Base-by-base conservation (phyloP, 1,140 invertebrate species). In the Drosophila murphyi region DNA sequence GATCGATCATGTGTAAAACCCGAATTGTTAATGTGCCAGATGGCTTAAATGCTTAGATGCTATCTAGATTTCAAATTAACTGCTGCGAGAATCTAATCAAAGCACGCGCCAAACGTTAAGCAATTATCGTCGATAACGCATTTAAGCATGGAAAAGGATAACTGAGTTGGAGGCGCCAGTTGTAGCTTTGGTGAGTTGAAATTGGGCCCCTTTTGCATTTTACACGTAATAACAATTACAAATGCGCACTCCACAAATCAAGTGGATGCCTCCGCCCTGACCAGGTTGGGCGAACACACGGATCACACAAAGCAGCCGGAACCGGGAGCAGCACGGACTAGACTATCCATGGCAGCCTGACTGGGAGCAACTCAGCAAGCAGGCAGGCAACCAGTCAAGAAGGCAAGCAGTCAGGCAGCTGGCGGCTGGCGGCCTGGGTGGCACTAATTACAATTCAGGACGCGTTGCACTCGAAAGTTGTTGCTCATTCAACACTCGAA, bases 361-460 rank as follows among this genome's bases (percentile, higher is more conserved):
- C 35, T 10, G 20, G 20, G 20, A 20, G 20, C 1, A 20, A 20
- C 20, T 20, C 20, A 20, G 35, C 12, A 12, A 5, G 29, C 29
- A 45, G 12, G 28, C 29, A 5, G 41, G 57, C n/a, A 43, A 8
- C 20, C 54, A 39, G 35, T 12, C 5, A 12, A 3, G 29, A n/a
- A 45, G 12, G 8, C 29, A 12, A 3, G 29, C 29, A 45, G 12
- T 8, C 29, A 5, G 41, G 57, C n/a, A 43, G 12, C 20, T 20
- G 12, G 45, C 20, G 7, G 31, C 48, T 50, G 47, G 48, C 7
- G 43, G 6, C 7, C 28, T 47, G 20, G 41, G 55, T 52, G 48
- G 45, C 75, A 68, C 75, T 77, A 74, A 77, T 77, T 77, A 77
- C 71, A 77, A 77, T 77, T 77, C 75, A 77, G 70, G 63, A 77